A percentile compares a stretch with the other conserved stretches of the same genome.
phyloP scores from a whole-genome alignment of 1,140 invertebrate species.

The Caenorhabditis latens region DNA sequence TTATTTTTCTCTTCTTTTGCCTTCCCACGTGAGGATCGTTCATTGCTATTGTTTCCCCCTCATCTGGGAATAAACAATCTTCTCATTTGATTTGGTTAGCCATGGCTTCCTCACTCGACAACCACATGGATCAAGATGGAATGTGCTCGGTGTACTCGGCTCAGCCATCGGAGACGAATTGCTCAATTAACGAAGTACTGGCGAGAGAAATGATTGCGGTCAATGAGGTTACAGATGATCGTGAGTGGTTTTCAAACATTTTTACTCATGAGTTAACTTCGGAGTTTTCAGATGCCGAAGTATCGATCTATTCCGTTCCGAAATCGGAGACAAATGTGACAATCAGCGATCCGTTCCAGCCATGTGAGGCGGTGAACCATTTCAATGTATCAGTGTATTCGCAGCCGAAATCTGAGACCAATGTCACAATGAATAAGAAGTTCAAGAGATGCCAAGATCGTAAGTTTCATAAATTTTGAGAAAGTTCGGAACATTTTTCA shows the following conservation, averaged over 20 bases:
- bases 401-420: neutral
- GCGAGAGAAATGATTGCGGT: conserved; percentile 33
- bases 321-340: conserved; percentile 44
- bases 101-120: conserved; percentile 38
- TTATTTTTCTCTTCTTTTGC: neutral
- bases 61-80: conserved; percentile 20
- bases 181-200: conserved; percentile 31
- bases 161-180: conserved; percentile 43
- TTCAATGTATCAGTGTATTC: neutral
- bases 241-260: neutral
- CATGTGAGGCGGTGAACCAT: neutral
- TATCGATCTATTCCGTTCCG: neutral
- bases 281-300: neutral
- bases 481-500: neutral
- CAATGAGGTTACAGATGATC: conserved; percentile 52
- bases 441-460: conserved; percentile 27
- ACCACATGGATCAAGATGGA: conserved; percentile 34
- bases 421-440: conserved; percentile 1
- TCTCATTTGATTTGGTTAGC: conserved; percentile 27
- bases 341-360: neutral
- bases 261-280: neutral
- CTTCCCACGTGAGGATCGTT: neutral
- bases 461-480: neutral
- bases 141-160: conserved; percentile 48
- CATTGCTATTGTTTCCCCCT: neutral